Base-by-base conservation (phyloP, 1,140 invertebrate species). In the Protaetia brevitarsis region DNA sequence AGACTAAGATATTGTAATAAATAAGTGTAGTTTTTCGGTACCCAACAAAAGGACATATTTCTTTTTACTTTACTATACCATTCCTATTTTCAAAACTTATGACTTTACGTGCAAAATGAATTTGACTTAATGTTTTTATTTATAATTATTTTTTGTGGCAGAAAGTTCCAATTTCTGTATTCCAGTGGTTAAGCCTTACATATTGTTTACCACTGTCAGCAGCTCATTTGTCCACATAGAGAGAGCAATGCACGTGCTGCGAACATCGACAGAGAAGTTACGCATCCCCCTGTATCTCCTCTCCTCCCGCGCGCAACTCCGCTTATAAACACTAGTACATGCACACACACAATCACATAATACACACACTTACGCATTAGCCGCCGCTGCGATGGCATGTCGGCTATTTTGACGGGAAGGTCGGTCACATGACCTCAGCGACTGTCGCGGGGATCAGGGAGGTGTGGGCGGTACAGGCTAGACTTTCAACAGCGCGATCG, bases 381-480 rank as follows among this genome's bases (percentile, higher is more conserved):
- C 31, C 62, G 51, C 36, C 65, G 68, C 63, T 8, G 72, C 76
- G 37, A 69, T 71, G 79, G 79, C 82, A 82, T 82, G 84, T 82
- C 84, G 81, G 83, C 84, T 88, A 87, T 88, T 88, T 87, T 88
- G 86, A 88, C 86, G 86, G 85, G 87, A 86, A 87, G 85, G 85
- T 87, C 85, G 86, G 79, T 84, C 83, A 84, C 82, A 82, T 84
- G 82, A 75, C 64, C 63, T 59, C 62, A 45, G 51, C 65, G 69
- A 64, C 68, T 77, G 74, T 72, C 70, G 70, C 70, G 69, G 51
- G 56, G 63, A 16, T 65, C 66, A 70, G 67, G 41, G 60, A 57
- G 64, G 64, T 37, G 66, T 60, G 69, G 65, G 58, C 60, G 31
- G 37, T 29, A 37, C 71, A 66, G 72, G 70, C 72, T 73, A 73